A percentile compares a stretch with the other conserved stretches of the same genome.
These are phyloP conservation scores for Telmatochromis sp. DNA, from an alignment of 2,113 vertebrate genomes.

Conservation along the genomic window DNA sequence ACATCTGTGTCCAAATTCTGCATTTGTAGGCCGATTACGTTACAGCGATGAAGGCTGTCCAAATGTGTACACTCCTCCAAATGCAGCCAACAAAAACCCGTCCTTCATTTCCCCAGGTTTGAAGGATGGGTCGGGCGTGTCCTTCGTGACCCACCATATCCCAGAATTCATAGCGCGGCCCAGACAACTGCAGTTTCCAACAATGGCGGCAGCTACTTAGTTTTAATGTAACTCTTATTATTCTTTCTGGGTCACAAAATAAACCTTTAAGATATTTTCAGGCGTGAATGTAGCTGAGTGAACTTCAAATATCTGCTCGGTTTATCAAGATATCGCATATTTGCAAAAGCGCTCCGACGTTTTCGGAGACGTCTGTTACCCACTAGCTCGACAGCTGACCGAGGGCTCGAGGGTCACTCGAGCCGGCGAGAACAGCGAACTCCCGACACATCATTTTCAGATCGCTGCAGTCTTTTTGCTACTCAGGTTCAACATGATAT, in stretches of 20 bases:
- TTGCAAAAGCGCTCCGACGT: accelerated
- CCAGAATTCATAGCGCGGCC: not conserved
- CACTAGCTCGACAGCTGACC: accelerated
- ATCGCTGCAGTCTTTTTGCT: accelerated
- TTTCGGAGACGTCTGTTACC: accelerated
- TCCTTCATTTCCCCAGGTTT: not conserved
- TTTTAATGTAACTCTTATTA: not conserved
- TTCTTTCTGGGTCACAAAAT: not conserved
- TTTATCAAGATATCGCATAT: accelerated
- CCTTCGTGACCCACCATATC: not conserved
- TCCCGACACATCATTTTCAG: accelerated
- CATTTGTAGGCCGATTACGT: not conserved
- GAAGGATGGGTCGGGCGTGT: not conserved
- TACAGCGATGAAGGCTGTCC: not conserved
- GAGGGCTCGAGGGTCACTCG: too few species aligned
- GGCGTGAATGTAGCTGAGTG: accelerated
- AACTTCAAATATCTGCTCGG: accelerated
- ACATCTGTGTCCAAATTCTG: not conserved
- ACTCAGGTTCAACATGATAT: not conserved
- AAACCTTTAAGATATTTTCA: accelerated
- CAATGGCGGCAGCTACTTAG: accelerated
- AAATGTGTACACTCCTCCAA: not conserved
- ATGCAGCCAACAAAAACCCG: accelerated
- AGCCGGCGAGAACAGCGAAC: accelerated
- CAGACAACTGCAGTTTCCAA: not conserved